Conservation (phyloP, 2,113 vertebrate genomes). For the Sterrhoptilus dennistouni region DNA sequence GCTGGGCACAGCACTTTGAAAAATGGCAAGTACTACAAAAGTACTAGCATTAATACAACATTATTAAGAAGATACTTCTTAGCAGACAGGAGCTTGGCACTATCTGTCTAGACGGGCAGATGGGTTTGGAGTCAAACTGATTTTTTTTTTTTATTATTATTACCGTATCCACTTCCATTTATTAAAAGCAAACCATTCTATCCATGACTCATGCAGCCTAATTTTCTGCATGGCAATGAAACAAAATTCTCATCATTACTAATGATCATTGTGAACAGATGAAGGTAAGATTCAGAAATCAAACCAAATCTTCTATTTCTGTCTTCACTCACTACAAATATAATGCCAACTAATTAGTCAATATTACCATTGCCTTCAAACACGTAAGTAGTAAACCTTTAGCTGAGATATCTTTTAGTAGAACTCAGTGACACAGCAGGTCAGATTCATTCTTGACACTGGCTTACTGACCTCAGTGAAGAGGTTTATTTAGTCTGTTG, state of each 20-base stretch:
- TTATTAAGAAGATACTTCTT: conserved; percentile 59
- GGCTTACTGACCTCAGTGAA: not conserved
- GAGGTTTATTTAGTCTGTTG: not conserved
- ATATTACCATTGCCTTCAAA: not conserved
- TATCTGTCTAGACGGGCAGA: conserved; percentile 58
- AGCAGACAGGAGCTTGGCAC: conserved; percentile 57
- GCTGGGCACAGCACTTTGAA: conserved; percentile 7
- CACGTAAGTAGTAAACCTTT: not conserved
- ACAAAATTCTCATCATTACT: conserved; percentile 32
- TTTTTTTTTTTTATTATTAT: conserved; percentile 17
- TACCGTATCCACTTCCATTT: conserved; percentile 57
- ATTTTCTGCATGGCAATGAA: conserved; percentile 39
- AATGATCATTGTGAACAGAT: not conserved
- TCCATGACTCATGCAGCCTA: conserved; percentile 56
- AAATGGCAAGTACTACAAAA: conserved; percentile 34
- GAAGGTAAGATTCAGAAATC: conserved; percentile 13
- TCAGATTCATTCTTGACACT: not conserved
- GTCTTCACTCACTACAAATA: not conserved
- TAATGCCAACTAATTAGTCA: not conserved
- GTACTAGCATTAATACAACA: conserved; percentile 30
- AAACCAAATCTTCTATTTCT: not conserved
- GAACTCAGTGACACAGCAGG: not conserved
- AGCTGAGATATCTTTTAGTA: not conserved
- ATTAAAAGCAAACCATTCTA: conserved; percentile 60
- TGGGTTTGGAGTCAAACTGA: conserved; percentile 55